Conservation (phyloP, 2,797 vertebrate species). For the Babyrousa celebensis region DNA sequence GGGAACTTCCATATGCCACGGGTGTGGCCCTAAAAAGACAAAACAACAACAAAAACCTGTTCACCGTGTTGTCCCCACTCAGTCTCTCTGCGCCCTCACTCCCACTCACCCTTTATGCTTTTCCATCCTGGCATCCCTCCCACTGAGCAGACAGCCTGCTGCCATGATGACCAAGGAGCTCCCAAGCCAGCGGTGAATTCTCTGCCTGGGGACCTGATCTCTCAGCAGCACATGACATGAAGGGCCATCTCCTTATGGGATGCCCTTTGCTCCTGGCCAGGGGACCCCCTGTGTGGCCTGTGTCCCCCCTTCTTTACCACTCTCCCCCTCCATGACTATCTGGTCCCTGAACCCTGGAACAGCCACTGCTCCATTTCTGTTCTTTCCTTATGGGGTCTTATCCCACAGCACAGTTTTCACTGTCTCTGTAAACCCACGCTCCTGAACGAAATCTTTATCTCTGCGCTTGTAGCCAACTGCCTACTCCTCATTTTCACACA, state of each 20-base stretch:
- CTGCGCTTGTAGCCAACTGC: neutral
- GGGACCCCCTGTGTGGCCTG: accelerated
- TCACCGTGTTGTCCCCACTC: neutral
- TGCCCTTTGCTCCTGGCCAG: accelerated
- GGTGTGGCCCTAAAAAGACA: no score
- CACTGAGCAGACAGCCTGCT: neutral
- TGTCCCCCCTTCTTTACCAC: neutral
- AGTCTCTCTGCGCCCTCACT: neutral
- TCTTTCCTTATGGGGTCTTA: accelerated
- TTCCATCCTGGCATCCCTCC: accelerated
- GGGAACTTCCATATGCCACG: no score
- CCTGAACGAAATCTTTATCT: neutral
- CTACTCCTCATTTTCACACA: neutral
- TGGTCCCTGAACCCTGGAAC: neutral
- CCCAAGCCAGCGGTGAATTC: neutral
- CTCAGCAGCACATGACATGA: neutral
- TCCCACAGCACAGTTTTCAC: accelerated
- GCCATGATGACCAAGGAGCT: neutral
- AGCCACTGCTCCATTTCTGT: accelerated
- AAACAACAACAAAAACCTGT: no score
- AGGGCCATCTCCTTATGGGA: neutral
- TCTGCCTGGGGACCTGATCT: neutral
- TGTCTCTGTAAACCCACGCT: neutral
- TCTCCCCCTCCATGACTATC: neutral
- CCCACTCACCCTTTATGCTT: neutral